Base-by-base conservation (phyloP, 1,140 invertebrate genomes). In the Psix sp. region DNA sequence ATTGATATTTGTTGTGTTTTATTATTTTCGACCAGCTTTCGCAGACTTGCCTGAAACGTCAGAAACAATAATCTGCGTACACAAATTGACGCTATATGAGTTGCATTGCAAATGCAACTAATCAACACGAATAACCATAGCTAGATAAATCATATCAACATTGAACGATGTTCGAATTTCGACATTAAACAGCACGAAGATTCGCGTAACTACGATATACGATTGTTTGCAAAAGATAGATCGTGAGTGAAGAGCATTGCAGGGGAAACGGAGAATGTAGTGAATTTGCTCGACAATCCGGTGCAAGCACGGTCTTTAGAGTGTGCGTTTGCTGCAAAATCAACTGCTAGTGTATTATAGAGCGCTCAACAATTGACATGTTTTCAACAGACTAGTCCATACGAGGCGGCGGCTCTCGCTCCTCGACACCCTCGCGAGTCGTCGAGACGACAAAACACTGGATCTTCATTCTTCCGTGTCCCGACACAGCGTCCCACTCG, bases 391-490 rank as follows among this genome's bases (percentile, higher is more conserved):
- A 84, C 84, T 83, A 73, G 80, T 78, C 81, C 81, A 79, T 82
- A 77, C 76, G 82, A 77, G 74, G 49, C 65, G 68, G 63, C 80
- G 84, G 85, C 81, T 71, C 72, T 51, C 75, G 70, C 78, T 78
- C 67, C 67, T 43, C 74, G 68, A 68, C 68, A 74, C 66, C 68
- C 75, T 66, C 46, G 52, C 71, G 59, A 75, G 48, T 74, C 66
- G 70, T 68, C 52, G 76, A 67, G 48, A 83, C 81, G 80, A 87
- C 84, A 86, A 86, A 84, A 86, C 83, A 78, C 78, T 81, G 80
- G 80, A 85, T 87, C 82, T 82, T 86, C 80, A 85, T 86, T 87
- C 82, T 83, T 78, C 73, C 82, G 74, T 77, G 73, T 82, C 77
- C 74, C 77, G 77, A 80, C 80, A 77, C 76, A 78, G 72, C 77